phyloP scores from a whole-genome alignment of 2,888 invertebrate genomes.

The Taphrorychus bicolor region DNA sequence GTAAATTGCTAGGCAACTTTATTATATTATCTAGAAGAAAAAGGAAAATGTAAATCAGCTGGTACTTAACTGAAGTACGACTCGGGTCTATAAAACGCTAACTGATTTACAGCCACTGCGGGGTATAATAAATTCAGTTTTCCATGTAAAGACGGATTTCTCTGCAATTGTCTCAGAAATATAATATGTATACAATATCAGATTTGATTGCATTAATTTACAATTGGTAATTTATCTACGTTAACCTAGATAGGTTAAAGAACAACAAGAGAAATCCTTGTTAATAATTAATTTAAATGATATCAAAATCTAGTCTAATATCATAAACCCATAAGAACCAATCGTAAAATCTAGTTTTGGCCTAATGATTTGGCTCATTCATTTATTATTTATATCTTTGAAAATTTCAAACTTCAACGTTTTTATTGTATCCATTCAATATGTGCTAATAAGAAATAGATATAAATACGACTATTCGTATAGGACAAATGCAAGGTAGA shows the following conservation, averaged over 20 bases:
- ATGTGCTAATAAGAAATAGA: no score
- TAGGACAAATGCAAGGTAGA: no score
- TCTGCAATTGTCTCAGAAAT: background rate
- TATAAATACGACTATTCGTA: no score
- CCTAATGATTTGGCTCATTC: background rate
- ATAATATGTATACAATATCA: no score
- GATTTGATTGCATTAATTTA: no score
- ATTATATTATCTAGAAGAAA: background rate
- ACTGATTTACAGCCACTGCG: background rate
- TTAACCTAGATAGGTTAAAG: background rate
- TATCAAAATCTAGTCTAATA: background rate
- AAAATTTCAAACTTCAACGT: no score
- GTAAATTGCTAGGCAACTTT: no score
- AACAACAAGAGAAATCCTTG: background rate
- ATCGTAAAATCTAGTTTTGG: background rate
- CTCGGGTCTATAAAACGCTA: no score
- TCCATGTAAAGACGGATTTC: background rate
- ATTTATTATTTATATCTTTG: no score
- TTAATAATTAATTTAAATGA: background rate
- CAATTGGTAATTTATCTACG: background rate
- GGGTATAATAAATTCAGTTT: no score
- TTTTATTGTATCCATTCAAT: no score
- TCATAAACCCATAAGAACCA: background rate
- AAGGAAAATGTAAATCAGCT: background rate
- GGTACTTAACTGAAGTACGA: background rate